These are phyloP conservation scores for Myotis myotis DNA, from an alignment of 2,797 vertebrate species.

Conservation along the genomic window DNA sequence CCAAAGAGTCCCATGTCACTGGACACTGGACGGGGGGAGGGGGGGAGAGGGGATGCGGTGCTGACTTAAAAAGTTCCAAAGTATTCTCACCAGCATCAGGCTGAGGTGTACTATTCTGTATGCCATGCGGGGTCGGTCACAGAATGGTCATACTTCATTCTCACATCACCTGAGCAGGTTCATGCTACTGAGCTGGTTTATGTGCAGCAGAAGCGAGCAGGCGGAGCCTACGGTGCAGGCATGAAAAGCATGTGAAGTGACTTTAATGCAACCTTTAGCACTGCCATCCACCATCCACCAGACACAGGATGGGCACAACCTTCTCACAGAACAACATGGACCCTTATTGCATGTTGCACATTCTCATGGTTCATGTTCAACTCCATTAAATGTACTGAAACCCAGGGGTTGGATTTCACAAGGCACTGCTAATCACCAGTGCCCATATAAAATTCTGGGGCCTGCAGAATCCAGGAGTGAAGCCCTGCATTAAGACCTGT, in stretches of 20 bases:
- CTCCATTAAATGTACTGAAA: not conserved
- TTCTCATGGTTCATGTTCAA: not conserved
- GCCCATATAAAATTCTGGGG: not conserved
- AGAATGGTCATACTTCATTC: not conserved
- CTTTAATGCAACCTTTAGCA: not conserved
- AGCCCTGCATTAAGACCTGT: not conserved
- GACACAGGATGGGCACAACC: not conserved
- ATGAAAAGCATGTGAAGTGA: not conserved
- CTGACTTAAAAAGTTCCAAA: not conserved
- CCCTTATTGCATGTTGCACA: not conserved
- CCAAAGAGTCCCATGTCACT: not conserved
- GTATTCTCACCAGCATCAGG: not conserved
- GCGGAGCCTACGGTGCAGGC: not conserved
- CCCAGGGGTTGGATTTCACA: not conserved
- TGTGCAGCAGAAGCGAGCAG: not conserved
- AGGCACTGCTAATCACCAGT: not conserved
- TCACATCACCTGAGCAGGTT: not conserved
- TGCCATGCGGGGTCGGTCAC: not conserved
- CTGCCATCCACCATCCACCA: not conserved
- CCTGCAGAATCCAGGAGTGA: not conserved
- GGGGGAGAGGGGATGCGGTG: fast-evolving
- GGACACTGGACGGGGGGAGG: not conserved
- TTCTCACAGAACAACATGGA: not conserved
- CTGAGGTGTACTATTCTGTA: not conserved
- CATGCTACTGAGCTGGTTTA: not conserved